Conservation (phyloP, 2,888 invertebrate genomes). For the Morinoia aosen region DNA sequence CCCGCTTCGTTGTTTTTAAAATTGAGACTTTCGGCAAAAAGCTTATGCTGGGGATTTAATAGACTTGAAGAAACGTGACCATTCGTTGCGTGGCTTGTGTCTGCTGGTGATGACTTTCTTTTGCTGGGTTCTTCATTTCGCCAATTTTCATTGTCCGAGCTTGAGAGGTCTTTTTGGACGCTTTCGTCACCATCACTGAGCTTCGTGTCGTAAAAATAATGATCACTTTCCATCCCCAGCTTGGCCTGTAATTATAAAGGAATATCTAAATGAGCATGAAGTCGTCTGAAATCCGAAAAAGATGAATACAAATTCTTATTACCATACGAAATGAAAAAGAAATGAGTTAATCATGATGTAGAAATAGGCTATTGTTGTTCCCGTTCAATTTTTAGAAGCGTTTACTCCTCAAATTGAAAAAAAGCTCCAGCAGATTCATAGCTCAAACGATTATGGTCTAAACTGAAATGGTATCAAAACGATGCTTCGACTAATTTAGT, state of each 20-base stretch:
- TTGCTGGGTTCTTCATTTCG: background rate
- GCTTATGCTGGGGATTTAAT: background rate
- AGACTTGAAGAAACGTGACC: background rate
- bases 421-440: no score
- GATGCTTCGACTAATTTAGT: background rate
- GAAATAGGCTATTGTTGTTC: no score
- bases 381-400: no score
- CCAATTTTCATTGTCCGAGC: background rate
- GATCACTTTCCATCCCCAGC: background rate
- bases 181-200: background rate
- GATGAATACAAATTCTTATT: background rate
- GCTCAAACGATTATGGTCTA: no score
- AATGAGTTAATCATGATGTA: background rate
- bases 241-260: background rate
- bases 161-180: background rate
- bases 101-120: background rate
- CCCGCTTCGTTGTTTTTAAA: background rate
- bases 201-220: background rate
- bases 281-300: no score
- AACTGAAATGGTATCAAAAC: no score
- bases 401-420: no score
- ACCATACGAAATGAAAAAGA: background rate
- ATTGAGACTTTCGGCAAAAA: background rate
- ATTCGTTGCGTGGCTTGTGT: background rate
- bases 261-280: background rate